These are phyloP conservation scores for Ictalurus punctatus DNA, from an alignment of 2,113 vertebrate genomes.

Conservation along the genomic window DNA sequence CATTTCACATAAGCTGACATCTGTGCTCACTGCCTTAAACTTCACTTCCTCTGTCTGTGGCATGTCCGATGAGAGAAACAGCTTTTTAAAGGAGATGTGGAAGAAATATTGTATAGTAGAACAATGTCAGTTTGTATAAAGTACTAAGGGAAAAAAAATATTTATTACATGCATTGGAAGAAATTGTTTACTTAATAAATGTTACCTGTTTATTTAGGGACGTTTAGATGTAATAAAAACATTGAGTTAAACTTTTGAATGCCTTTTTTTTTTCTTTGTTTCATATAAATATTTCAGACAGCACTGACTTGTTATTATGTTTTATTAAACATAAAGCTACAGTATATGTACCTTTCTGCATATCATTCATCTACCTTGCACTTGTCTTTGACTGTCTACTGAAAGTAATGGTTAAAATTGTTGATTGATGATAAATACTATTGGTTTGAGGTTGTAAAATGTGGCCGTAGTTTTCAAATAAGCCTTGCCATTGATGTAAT, in stretches of 20 bases:
- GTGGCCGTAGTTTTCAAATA: neutral
- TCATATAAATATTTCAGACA: neutral
- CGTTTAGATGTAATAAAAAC: constrained; percentile 98
- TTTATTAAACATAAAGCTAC: neutral
- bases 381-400: neutral
- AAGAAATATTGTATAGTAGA: constrained; percentile 87
- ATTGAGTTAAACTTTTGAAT: constrained; percentile 77
- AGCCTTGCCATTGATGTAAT: neutral
- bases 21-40: constrained; percentile 96
- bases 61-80: constrained; percentile 85
- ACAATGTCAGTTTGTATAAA: constrained; percentile 96
- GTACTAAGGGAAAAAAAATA: constrained; percentile 94
- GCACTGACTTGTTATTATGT: neutral
- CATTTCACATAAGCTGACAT: constrained; percentile 66
- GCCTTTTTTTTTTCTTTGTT: constrained; percentile 12
- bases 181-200: constrained; percentile 98
- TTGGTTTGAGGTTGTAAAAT: neutral
- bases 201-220: constrained; percentile 99
- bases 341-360: neutral
- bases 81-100: constrained; percentile 74
- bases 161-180: constrained; percentile 99
- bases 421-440: neutral
- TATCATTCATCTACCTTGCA: neutral
- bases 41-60: constrained; percentile 81
- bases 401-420: neutral